Evolutionary conservation across 1,140 invertebrate genomes (phyloP), one percentile per base, ranked within the genome.

Genomic region (Drosophila nebulosa): DNA sequence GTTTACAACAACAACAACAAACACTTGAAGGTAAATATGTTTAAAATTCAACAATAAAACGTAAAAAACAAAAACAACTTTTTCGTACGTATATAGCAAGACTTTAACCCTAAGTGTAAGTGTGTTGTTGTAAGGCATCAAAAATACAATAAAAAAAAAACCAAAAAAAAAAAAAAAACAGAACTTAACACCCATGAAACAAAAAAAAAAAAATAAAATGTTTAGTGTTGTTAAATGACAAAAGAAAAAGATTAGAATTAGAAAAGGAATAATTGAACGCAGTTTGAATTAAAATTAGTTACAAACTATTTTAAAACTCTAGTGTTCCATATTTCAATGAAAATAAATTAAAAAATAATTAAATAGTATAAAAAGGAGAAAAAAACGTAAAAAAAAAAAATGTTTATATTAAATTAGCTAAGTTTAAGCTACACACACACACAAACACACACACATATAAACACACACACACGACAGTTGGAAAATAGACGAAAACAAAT

Each of bases 301-400:
- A 74, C 66, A 77, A 89, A 89, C 78, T 88, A 88, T 88, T 88
- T 88, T 83, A 88, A 85, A 74, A 90, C 74, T 85, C 75, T 90
- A 90, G 88, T 89, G 88, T 85, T 90, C 89, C 89, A 90, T 89
- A 89, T 89, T 89, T 83, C 75, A 81, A 90, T 69, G 71, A 69
- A 79, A 79, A 72, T 22, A 66, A 80, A 60, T 61, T 62, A 75
- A 70, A 68, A 59, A 64, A 53, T 55, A 58, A 65, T 24, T 56
- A 68, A 72, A 58, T 74, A 65, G 36, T 62, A 56, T 51, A 69
- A 63, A 27, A 27, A 27, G 9, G 24, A 26, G 9, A 4, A 26
- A 62, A 69, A 39, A 39, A 16, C 39, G 7, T 21, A 21, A 46
- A 46, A 46, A 68, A 68, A 69, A 66, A 62, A 35, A 67, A 65